Base-by-base conservation (phyloP, 2,888 invertebrate species). In the Liodrosophila aerea region DNA sequence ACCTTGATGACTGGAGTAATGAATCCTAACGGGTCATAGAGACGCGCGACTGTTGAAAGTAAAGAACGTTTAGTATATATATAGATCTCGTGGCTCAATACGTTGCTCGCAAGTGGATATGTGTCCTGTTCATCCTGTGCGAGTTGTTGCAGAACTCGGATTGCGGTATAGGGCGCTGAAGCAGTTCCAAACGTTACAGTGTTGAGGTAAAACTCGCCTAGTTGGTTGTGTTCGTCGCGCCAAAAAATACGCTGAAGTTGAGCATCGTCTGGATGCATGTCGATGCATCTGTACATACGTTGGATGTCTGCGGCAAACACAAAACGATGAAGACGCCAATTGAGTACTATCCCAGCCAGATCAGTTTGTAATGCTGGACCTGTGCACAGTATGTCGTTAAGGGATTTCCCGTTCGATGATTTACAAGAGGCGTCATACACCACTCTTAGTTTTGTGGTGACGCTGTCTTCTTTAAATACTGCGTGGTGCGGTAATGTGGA, bases 381-480 rank as follows among this genome's bases (percentile, higher is more conserved):
- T 5, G 27, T 12, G 12, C 15, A 31, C 1, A 44, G 29, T 12
- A 44, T 9, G 9, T 44, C 44, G 12, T 44, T 44, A 15, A 44
- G 44, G 3, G 13, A 30, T 15, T 29, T 22, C 8, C 30, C 44
- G 11, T 29, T 44, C 5, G 11, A 29, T 27, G 44, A 22, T 15
- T 44, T 44, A 15, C 29, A 22, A 4, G 44, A 44, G 11, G 44
- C 44, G 29, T 44, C 31, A 27, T 22, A 44, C 12, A 44, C 27
- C 4, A 44, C 7, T 12, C 27, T n/a, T 9, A 44, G 11, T 11
- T 44, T 44, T 3, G 44, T 44, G 11, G 44, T 44, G 3, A 31
- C 15, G 12, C 44, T 44, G 9, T 44, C 44, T 12, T 29, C 30
- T 31, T 44, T 44, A 9, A 44, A n/a, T 8, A 44, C 44, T 22